These are phyloP conservation scores for Octopus sinensis DNA, from an alignment of 1,140 invertebrate genomes.

Conservation along the genomic window DNA sequence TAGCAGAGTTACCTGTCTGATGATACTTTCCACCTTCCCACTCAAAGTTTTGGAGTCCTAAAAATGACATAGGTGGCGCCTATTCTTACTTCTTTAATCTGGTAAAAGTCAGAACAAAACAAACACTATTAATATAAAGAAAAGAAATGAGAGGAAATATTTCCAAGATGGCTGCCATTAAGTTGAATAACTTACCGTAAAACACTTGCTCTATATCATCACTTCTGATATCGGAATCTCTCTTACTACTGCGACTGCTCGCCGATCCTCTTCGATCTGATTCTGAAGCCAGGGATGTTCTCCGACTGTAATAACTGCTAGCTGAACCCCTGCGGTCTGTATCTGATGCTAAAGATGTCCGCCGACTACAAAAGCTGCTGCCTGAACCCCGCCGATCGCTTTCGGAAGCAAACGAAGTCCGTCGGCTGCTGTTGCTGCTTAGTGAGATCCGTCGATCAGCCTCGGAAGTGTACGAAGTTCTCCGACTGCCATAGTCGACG, in stretches of 20 bases:
- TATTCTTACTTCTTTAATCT: too few species aligned
- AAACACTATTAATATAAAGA: too few species aligned
- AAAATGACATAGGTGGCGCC: too few species aligned
- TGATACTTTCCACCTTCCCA: too few species aligned
- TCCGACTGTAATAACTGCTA: constrained; percentile 15
- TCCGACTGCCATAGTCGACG: constrained; percentile 45
- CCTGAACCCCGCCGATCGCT: constrained; percentile 40
- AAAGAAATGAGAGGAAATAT: neutral
- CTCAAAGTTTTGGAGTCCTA: too few species aligned
- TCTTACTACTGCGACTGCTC: constrained; percentile 41
- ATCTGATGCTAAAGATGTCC: constrained; percentile 43
- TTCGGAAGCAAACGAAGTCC: constrained; percentile 43
- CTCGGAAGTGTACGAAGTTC: constrained; percentile 42
- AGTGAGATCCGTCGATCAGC: constrained; percentile 38
- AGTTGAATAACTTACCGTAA: constrained; percentile 28
- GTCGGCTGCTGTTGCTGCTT: constrained; percentile 40
- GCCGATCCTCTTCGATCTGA: constrained; percentile 34
- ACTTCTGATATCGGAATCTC: constrained; percentile 41
- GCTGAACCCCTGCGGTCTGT: constrained; percentile 39
- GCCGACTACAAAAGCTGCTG: constrained; percentile 37
- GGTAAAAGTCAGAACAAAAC: too few species aligned
- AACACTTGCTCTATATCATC: constrained; percentile 41
- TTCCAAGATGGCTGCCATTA: neutral
- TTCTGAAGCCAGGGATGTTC: constrained; percentile 23
- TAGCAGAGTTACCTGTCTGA: too few species aligned